Percentiles rank a stretch among this genome's conserved stretches.
These are phyloP conservation scores for Chymomyza amoena DNA, from an alignment of 2,888 invertebrate genomes.

Conservation along the genomic window DNA sequence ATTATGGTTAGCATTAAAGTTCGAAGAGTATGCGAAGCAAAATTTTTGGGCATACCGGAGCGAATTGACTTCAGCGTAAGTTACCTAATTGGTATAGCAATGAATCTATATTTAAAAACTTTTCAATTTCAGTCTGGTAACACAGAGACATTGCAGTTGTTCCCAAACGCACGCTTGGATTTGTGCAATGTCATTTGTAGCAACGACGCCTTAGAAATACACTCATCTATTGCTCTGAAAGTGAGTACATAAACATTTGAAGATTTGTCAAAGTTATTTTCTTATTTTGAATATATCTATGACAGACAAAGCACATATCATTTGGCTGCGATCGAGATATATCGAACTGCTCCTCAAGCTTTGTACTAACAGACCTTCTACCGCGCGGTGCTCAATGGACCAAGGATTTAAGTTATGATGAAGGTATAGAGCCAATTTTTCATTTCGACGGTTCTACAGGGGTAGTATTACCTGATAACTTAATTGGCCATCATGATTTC, in stretches of 20 bases:
- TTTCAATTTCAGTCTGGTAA: conserved; percentile 66
- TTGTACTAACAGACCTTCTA: conserved; percentile 69
- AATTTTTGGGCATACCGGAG: conserved; percentile 85
- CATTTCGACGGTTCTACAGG: conserved; percentile 97
- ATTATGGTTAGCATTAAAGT: conserved; percentile 98
- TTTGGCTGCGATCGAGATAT: conserved; percentile 96
- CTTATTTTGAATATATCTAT: conserved; percentile 6
- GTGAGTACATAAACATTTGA: conserved; percentile 39
- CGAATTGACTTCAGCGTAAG: conserved; percentile 78
- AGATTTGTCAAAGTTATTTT: not conserved
- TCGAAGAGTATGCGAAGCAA: conserved; percentile 87
- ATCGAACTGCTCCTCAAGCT: conserved; percentile 73
- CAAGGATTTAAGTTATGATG: conserved; percentile 89
- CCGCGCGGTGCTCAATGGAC: conserved; percentile 87
- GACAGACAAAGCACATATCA: conserved; percentile 86
- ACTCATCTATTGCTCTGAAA: conserved; percentile 76
- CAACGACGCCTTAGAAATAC: conserved; percentile 73
- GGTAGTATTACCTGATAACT: conserved; percentile 87
- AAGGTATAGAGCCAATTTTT: conserved; percentile 94
- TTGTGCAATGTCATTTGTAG: conserved; percentile 79
- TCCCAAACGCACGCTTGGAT: conserved; percentile 78
- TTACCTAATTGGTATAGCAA: not conserved
- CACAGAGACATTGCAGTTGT: conserved; percentile 75
- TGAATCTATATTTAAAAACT: not conserved
- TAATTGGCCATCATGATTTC: conserved; percentile 84